Conservation (phyloP, 1,140 invertebrate species). For the Lepidurus packardi region DNA sequence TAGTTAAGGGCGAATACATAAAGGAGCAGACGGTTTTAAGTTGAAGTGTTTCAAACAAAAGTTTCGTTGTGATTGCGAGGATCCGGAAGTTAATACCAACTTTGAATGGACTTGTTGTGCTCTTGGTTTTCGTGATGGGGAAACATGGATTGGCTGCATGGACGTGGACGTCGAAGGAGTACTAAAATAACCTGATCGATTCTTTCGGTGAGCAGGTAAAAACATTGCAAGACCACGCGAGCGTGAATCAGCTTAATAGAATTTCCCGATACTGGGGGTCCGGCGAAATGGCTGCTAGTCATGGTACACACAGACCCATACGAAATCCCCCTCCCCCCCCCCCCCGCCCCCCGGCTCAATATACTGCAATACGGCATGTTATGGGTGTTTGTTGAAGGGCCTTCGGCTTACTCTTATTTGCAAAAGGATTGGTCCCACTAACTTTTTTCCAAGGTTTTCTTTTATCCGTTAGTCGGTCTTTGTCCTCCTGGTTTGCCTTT, state of each 20-base stretch:
- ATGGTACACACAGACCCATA: background rate
- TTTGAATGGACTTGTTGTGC: background rate
- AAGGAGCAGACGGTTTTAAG: too few relatives aligned
- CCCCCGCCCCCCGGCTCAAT: background rate
- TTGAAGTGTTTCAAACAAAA: too few relatives aligned
- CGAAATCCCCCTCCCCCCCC: background rate
- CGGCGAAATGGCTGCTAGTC: too few relatives aligned
- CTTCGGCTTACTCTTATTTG: background rate
- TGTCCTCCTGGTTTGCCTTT: background rate
- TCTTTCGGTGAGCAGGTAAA: background rate
- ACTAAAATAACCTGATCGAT: constrained; percentile 13
- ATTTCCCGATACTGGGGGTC: background rate
- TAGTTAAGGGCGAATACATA: too few relatives aligned
- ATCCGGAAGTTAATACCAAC: too few relatives aligned
- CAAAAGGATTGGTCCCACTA: background rate
- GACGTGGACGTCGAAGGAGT: background rate
- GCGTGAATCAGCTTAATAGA: constrained; percentile 3
- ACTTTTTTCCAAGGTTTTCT: constrained; percentile 14
- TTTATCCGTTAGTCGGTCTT: background rate
- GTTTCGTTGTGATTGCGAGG: too few relatives aligned
- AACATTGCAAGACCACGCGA: background rate
- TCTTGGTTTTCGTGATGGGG: background rate
- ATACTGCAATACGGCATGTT: constrained; percentile 9
- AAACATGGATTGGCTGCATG: background rate
- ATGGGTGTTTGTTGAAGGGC: background rate